Evolutionary conservation across 2,797 vertebrate genomes (phyloP).

Genomic region (Eulemur coronatus): DNA sequence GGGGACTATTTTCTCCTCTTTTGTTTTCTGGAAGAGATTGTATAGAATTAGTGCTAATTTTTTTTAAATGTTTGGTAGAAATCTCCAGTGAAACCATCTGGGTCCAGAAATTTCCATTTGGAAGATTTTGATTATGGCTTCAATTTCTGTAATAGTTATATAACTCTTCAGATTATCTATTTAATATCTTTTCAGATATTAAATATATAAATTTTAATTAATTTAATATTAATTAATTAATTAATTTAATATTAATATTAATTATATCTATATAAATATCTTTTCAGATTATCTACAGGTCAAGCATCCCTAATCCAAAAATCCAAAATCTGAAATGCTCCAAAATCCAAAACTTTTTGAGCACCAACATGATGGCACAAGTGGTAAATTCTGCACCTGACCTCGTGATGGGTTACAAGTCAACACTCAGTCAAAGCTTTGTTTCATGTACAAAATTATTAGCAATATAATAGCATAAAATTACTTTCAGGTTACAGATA

Average conservation of each 20-base stretch:
- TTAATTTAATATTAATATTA: too few species aligned
- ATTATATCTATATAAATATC: too few species aligned
- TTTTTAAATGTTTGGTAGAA: neutral
- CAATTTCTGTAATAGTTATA: neutral
- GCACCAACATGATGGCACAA: neutral
- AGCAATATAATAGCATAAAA: neutral
- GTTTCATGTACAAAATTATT: neutral
- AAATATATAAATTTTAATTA: too few species aligned
- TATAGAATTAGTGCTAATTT: conserved; percentile 30
- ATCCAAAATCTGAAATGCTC: neutral
- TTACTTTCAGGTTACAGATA: neutral
- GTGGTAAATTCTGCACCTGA: neutral
- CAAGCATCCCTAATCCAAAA: neutral
- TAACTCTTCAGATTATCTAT: neutral
- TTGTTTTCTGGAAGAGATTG: conserved; percentile 16
- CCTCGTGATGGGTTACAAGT: neutral
- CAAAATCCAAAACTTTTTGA: neutral
- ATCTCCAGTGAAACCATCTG: neutral
- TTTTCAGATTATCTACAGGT: neutral
- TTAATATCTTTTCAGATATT: conserved; percentile 1
- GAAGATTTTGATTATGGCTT: conserved; percentile 5
- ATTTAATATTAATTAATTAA: too few species aligned
- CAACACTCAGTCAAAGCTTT: neutral
- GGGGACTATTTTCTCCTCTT: neutral
- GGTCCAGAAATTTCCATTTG: conserved; percentile 23